Base-by-base conservation (phyloP, 2,888 invertebrate genomes). In the Sarcophaga rosellei region DNA sequence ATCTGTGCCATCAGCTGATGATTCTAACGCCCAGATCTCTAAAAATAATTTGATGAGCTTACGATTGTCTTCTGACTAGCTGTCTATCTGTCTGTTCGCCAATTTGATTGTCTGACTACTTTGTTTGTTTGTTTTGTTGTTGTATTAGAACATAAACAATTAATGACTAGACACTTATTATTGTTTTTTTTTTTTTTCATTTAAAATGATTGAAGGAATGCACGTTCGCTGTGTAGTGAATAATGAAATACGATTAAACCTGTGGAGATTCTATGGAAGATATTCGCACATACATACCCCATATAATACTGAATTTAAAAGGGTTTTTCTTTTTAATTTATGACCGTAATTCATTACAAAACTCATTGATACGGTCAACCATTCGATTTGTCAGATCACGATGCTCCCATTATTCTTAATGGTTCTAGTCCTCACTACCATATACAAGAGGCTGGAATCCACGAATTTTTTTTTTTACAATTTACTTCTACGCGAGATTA, bases 11-110 rank as follows among this genome's bases (percentile, higher is more conserved):
- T 53, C 5, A 15, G 53, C 12, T 15, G 17, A 5, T 17, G 17
- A 5, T 53, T 53, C 4, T 15, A 53, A 53, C n/a, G 15, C 57
- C 65, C 72, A 76, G 72, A 35, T 63, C 72, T 59, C 72, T 82
- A 72, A 70, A 79, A 85, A 76, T 82, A 85, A 25, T 75, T 57
- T 62, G 75, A 76, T 85, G 82, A 85, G 63, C 57, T 78, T 44
- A 66, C 45, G 45, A 17, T 10, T 17, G 20, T 62, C 20, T 53
- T 8, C 23, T 69, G 20, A 12, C 5, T 17, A 63, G 17, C 53
- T 12, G 53, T 61, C 1, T 25, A 25, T 25, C 35, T 35, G 20
- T 61, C 61, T 61, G 61, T 53, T 17, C 10, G 5, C 17, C 53
- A 15, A 17, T 53, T 53, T 12, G 53, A 15, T 53, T 53, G 17